Base-by-base conservation (phyloP, 2,113 vertebrate genomes). In the Morone chrysops region DNA sequence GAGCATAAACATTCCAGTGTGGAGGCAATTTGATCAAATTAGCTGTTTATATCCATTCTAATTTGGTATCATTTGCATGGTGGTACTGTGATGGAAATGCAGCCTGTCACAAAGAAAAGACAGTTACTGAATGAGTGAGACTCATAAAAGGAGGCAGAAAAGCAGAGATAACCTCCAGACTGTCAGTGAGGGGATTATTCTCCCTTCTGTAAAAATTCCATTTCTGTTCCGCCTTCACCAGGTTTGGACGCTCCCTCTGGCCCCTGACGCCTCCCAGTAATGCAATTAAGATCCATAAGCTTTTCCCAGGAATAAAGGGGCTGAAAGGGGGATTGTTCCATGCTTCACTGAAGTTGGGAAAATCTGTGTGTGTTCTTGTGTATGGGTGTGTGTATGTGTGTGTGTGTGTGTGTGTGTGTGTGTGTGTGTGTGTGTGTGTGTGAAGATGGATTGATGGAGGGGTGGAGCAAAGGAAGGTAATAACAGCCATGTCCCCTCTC, bases 271-370 rank as follows among this genome's bases (percentile, higher is more conserved):
- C 86, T 87, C 81, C 81, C 53, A 69, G 82, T 95, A 94, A 95
- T 95, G 86, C 93, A 95, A 95, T 96, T 95, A 95, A 91, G 92
- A 90, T 90, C 90, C 63, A 87, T 93, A 93, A 91, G 92, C 91
- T 94, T 91, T 91, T 89, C 88, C 89, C 78, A 80, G 81, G 84
- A 93, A 94, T 87, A 89, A 93, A 90, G 48, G 70, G 68, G 62
- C 83, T 87, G 83, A 87, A 89, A 89, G 79, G 80, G 73, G 75
- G 89, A 94, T 93, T 94, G 85, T 86, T 92, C 88, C 86, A 90
- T 70, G 85, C 78, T 87, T 88, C 84, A 84, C 41, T 87, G 80
- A 85, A 87, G 86, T 83, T 84, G 84, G 69, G 76, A 74, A 85
- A 81, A 68, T 84, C 69, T 50, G 73, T 85, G 86, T 67, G 76